Evolutionary conservation across 1,140 invertebrate species (phyloP).

Genomic region (Carcinoscorpius rotundicauda): DNA sequence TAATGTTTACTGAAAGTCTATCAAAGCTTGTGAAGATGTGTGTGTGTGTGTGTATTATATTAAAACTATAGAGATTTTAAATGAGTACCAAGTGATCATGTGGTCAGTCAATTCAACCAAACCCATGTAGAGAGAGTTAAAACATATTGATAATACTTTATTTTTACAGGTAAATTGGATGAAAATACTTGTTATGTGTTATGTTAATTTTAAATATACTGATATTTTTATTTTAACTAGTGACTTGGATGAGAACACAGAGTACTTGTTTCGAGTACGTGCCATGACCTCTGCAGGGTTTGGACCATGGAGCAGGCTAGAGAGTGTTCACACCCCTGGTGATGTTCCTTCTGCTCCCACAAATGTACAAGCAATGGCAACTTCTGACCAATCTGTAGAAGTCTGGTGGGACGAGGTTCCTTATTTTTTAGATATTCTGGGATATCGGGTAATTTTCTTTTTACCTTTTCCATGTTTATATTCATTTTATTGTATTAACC

Average conservation of each 20-base stretch:
- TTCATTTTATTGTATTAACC: too few species aligned
- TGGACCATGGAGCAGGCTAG: constrained; percentile 78
- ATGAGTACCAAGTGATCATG: too few species aligned
- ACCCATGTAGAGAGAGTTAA: too few species aligned
- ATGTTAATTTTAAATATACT: too few species aligned
- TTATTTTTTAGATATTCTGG: constrained; percentile 50
- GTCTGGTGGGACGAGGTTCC: constrained; percentile 91
- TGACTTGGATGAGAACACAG: constrained; percentile 86
- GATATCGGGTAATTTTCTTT: constrained; percentile 44
- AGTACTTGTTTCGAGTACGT: constrained; percentile 73
- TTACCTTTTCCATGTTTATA: neutral
- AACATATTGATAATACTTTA: too few species aligned
- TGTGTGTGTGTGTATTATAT: too few species aligned
- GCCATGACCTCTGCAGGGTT: constrained; percentile 78
- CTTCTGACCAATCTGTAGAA: constrained; percentile 80
- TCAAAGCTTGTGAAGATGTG: too few species aligned
- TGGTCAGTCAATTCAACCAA: too few species aligned
- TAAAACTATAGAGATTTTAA: too few species aligned
- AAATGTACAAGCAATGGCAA: constrained; percentile 79
- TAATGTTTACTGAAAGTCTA: too few species aligned
- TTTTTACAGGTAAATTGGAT: too few species aligned
- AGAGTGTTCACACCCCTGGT: constrained; percentile 70
- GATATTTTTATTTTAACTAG: constrained; percentile 31
- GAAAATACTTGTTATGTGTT: too few species aligned
- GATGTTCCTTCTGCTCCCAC: constrained; percentile 77